Base-by-base conservation (phyloP, 92 coral and sea anemone genomes). In the Palythoa grandiflora region DNA sequence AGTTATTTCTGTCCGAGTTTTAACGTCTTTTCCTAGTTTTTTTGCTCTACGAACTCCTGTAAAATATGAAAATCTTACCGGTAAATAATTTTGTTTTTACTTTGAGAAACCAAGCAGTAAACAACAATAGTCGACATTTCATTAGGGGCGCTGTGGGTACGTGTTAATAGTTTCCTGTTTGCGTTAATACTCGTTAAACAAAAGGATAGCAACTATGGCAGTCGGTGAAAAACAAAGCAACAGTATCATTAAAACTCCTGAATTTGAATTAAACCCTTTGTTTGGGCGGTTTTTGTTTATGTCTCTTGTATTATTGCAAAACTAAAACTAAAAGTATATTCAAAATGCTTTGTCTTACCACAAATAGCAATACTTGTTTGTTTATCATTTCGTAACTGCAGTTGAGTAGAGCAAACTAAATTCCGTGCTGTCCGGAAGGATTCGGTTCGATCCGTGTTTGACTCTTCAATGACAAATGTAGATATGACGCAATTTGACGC, bases 401-500 rank as follows among this genome's bases (percentile, higher is more conserved):
- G 20, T 57, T 79, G 53, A 38, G 38, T 20, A 6, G 1, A 20
- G 70, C 52, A 79, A 60, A 39, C 12, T 60, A 73, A 61, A 79
- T 79, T 79, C 72, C 38, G 73, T 79, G 73, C 35, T 16, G 6
- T 7, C 40, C 13, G 15, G 15, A 19, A 21, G 17, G 9, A 52
- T 50, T 13, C 2, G 36, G 54, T 16, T 5, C 17, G 51, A 38
- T 59, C 8, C 50, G 19, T 60, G 74, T 81, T 68, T 81, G 75
- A 63, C 75, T 28, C 28, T 19, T 16, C n/a, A 66, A 19, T 16
- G 86, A 81, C 75, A 81, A 54, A 81, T 28, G 28, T 28, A 28
- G 28, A 28, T 40, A 20, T 81, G 86, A 81, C 75, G 73, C 54
- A 40, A 61, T 61, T 79, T 79, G 48, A 79, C 57, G 73, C 53